Percentiles rank a stretch among this genome's conserved stretches.
Conservation (phyloP, 1,140 invertebrate genomes). For the Hydropsyche tenuis region DNA sequence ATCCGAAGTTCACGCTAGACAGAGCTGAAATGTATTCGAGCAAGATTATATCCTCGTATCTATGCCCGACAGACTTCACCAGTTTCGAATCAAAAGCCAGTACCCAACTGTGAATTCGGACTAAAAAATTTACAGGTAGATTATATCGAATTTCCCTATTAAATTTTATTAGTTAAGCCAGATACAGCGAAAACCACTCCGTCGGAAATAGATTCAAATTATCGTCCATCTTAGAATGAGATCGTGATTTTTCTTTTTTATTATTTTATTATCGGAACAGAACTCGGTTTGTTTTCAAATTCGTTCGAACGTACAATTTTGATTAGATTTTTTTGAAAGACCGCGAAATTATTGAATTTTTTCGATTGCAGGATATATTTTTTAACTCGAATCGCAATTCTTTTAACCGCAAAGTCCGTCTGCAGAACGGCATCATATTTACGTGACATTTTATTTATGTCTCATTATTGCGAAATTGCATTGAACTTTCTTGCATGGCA, state of each 20-base stretch:
- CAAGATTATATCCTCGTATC: neutral
- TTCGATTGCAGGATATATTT: constrained; percentile 1
- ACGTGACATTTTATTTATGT: too few species aligned
- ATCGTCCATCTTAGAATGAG: neutral
- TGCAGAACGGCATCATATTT: too few species aligned
- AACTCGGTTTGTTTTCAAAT: constrained; percentile 11
- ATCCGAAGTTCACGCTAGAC: neutral
- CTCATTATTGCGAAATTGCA: too few species aligned
- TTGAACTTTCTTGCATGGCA: too few species aligned
- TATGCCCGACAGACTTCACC: neutral
- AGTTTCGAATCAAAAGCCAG: neutral
- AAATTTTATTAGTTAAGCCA: too few species aligned
- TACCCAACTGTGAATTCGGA: too few species aligned
- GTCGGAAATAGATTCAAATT: constrained; percentile 3
- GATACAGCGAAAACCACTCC: neutral
- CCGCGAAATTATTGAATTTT: neutral
- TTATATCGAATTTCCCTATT: too few species aligned
- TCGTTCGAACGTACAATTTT: constrained; percentile 1
- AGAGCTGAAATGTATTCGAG: neutral
- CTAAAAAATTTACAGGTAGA: too few species aligned
- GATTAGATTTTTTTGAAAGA: neutral
- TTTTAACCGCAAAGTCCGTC: too few species aligned
- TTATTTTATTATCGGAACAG: neutral
- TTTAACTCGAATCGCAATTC: too few species aligned
- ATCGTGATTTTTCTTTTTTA: neutral